Evolutionary conservation across 1,140 invertebrate species (phyloP), one percentile per base, ranked within the genome.

Genomic region (Heliconius nattereri): DNA sequence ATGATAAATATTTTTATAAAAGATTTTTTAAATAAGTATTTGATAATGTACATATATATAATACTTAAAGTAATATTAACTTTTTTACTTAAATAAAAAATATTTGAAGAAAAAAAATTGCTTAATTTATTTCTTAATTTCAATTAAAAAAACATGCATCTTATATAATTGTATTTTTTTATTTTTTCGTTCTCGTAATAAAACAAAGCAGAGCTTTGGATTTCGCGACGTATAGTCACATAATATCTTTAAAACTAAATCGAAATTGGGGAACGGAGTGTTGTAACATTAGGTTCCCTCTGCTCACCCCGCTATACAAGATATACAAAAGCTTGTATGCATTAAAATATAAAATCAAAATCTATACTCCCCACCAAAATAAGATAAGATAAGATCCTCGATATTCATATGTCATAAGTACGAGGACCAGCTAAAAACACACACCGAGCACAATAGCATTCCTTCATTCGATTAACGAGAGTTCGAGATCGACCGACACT

Each of bases 401-500:
- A 73, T 72, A 70, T 45, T 45, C 40, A 45, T 45, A 45, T 45
- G 40, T 82, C 66, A 82, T 75, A 78, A 82, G 73, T 75, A 79
- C 78, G 79, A 72, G 78, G 57, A 85, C 85, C 87, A 86, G 87
- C 86, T 87, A 89, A 90, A 91, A 91, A 90, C 84, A 88, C 85
- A 88, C 84, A 89, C 71, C 80, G 71, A 84, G 81, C 88, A 94
- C 92, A 94, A 94, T 93, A 86, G 90, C 87, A 92, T 92, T 92
- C 91, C 91, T 82, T 76, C 79, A 76, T 89, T 94, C 91, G 91
- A 94, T 94, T 94, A 94, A 94, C 93, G 91, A 91, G 85, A 32
- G 86, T 89, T 90, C 85, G 86, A 89, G 87, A 87, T 83, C 81
- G 85, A 86, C 90, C 88, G 91, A 90, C 90, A 91, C 91, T 90